Conservation (phyloP, 1,140 invertebrate genomes). For the Andrena cerasifolii region DNA sequence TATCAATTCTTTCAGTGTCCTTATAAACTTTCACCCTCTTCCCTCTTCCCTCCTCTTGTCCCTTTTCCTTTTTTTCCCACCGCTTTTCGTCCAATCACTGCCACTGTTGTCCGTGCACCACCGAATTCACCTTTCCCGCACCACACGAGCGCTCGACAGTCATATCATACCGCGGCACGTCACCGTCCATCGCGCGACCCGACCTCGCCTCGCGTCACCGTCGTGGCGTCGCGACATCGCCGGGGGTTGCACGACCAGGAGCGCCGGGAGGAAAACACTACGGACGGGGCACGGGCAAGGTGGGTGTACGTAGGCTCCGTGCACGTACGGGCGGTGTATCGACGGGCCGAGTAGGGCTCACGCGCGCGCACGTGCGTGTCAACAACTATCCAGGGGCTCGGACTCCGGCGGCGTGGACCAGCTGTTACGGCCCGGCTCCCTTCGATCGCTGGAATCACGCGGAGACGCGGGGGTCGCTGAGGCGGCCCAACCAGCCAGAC, state of each 20-base stretch:
- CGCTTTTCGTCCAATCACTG: conserved; percentile 33
- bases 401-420: conserved; percentile 44
- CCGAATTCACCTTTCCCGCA: no score
- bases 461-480: conserved; percentile 46
- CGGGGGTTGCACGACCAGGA: no score
- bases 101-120: conserved; percentile 38
- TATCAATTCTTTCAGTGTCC: not conserved
- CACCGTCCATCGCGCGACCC: conserved; percentile 36
- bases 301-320: no score
- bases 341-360: conserved; percentile 13
- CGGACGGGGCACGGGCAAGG: no score
- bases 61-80: not conserved
- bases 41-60: conserved; percentile 7
- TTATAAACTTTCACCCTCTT: conserved; percentile 36
- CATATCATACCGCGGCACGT: conserved; percentile 15
- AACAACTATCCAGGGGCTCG: conserved; percentile 37
- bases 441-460: conserved; percentile 45
- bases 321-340: not conserved
- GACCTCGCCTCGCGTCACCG: conserved; percentile 48
- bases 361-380: conserved; percentile 54
- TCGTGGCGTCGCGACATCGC: not conserved
- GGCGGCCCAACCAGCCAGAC: conserved; percentile 37
- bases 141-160: conserved; percentile 28
- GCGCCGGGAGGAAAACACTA: no score
- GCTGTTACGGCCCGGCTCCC: conserved; percentile 41